Evolutionary conservation across 1,140 invertebrate species (phyloP).

Genomic region (Pseudomyrmex pallidus): DNA sequence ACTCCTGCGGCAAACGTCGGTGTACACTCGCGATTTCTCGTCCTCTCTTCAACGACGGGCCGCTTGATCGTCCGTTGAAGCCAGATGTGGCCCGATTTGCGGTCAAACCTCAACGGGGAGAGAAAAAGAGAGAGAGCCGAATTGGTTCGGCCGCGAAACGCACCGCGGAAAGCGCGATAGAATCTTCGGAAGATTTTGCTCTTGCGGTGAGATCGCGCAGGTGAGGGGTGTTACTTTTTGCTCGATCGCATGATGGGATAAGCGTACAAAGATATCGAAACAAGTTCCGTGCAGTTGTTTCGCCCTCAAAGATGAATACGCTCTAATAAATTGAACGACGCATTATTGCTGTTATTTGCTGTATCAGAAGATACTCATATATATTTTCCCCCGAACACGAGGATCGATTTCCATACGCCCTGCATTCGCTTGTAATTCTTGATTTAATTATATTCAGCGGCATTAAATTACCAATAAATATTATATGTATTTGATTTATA

Average conservation of each 20-base stretch:
- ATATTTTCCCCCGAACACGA: neutral
- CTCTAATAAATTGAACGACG: slow-evolving; percentile 13
- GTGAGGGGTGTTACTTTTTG: slow-evolving; percentile 34
- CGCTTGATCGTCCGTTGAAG: slow-evolving; percentile 4
- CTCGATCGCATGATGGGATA: slow-evolving; percentile 21
- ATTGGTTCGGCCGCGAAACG: slow-evolving; percentile 46
- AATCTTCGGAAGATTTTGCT: slow-evolving; percentile 34
- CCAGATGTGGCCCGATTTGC: slow-evolving; percentile 34
- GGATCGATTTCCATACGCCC: too few species aligned
- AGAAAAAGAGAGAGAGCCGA: neutral
- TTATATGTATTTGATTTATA: too few species aligned
- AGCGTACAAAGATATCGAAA: slow-evolving; percentile 15
- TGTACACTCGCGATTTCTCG: slow-evolving; percentile 27
- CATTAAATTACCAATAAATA: too few species aligned
- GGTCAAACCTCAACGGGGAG: slow-evolving; percentile 34
- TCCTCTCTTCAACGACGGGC: neutral
- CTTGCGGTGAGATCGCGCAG: slow-evolving; percentile 51
- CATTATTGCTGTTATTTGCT: neutral
- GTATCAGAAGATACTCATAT: neutral
- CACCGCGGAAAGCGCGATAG: slow-evolving; percentile 25
- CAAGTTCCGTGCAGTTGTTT: neutral
- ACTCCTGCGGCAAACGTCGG: slow-evolving; percentile 78
- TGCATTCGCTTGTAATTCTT: too few species aligned
- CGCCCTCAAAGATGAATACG: neutral
- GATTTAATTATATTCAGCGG: too few species aligned